These are phyloP conservation scores for Lineus longissimus DNA, from an alignment of 1,140 invertebrate species.

Conservation along the genomic window DNA sequence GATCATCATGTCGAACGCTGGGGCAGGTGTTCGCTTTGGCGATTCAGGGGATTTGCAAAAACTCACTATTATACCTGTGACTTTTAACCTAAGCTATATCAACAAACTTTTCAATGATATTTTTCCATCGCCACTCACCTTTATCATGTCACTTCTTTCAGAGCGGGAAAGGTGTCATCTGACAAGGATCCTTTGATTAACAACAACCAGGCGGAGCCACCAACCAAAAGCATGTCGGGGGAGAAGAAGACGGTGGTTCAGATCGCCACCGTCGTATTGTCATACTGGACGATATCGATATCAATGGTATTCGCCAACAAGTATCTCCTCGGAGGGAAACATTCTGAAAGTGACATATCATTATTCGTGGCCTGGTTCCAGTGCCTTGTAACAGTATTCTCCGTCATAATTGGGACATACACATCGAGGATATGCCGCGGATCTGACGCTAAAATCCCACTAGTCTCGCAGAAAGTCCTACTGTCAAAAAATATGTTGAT, in stretches of 20 bases:
- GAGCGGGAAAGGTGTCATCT: too few relatives aligned
- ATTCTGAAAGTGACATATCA: slow-evolving; percentile 31
- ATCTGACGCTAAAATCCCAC: slow-evolving; percentile 22
- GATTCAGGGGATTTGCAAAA: too few relatives aligned
- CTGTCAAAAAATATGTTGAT: slow-evolving; percentile 35
- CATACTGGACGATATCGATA: slow-evolving; percentile 49
- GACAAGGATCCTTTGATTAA: too few relatives aligned
- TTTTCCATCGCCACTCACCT: too few relatives aligned
- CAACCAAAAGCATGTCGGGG: background rate
- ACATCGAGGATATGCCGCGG: background rate
- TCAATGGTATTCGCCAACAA: slow-evolving; percentile 53
- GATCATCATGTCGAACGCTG: too few relatives aligned
- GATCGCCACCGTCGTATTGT: slow-evolving; percentile 29
- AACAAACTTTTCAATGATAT: too few relatives aligned
- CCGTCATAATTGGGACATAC: slow-evolving; percentile 9
- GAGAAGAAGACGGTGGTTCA: slow-evolving; percentile 8
- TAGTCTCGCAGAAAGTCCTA: slow-evolving; percentile 11
- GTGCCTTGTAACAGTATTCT: slow-evolving; percentile 21
- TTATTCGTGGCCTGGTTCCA: slow-evolving; percentile 49
- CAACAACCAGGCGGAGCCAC: too few relatives aligned
- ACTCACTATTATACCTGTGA: too few relatives aligned
- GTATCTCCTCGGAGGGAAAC: slow-evolving; percentile 36
- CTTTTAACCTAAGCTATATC: too few relatives aligned
- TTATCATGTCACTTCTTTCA: too few relatives aligned
- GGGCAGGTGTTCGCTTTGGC: too few relatives aligned